Conservation (phyloP, 2,888 invertebrate species). For the Trypoxylon attenuatum region DNA sequence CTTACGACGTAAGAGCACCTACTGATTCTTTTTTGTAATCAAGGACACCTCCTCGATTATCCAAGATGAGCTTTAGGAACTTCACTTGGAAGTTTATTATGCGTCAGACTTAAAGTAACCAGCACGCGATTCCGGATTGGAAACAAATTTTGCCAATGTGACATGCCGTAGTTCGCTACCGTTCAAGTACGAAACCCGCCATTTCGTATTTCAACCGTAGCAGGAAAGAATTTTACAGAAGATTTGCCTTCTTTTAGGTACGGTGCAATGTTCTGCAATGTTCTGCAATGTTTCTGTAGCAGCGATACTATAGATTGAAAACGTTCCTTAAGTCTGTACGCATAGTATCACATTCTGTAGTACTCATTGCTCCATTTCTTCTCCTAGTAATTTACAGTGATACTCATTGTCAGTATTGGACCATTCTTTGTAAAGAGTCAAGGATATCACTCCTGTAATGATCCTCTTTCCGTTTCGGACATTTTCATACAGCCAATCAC, state of each 20-base stretch:
- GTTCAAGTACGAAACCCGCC: neutral
- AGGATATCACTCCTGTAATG: too few species aligned
- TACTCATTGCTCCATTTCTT: slow-evolving; percentile 49
- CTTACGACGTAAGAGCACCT: slow-evolving; percentile 36
- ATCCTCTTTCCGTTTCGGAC: too few species aligned
- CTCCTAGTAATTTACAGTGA: too few species aligned
- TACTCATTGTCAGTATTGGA: too few species aligned
- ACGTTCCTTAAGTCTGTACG: slow-evolving; percentile 30
- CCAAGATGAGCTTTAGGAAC: slow-evolving; percentile 35
- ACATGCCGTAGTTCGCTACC: neutral
- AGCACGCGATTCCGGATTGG: slow-evolving; percentile 18
- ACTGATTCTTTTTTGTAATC: slow-evolving; percentile 19
- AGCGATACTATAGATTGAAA: slow-evolving; percentile 11
- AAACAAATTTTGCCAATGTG: slow-evolving; percentile 26
- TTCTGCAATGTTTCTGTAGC: too few species aligned
- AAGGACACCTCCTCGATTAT: slow-evolving; percentile 18
- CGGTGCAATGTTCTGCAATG: too few species aligned
- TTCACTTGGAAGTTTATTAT: slow-evolving; percentile 36
- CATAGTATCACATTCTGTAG: slow-evolving; percentile 38
- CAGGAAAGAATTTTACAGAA: too few species aligned
- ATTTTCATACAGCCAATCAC: too few species aligned
- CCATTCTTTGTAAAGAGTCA: slow-evolving; percentile 54
- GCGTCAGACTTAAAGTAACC: slow-evolving; percentile 38
- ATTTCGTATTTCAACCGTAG: neutral
- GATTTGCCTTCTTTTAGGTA: too few species aligned